These are phyloP conservation scores for Diabrotica undecimpunctata DNA, from an alignment of 1,140 invertebrate species.

Conservation along the genomic window DNA sequence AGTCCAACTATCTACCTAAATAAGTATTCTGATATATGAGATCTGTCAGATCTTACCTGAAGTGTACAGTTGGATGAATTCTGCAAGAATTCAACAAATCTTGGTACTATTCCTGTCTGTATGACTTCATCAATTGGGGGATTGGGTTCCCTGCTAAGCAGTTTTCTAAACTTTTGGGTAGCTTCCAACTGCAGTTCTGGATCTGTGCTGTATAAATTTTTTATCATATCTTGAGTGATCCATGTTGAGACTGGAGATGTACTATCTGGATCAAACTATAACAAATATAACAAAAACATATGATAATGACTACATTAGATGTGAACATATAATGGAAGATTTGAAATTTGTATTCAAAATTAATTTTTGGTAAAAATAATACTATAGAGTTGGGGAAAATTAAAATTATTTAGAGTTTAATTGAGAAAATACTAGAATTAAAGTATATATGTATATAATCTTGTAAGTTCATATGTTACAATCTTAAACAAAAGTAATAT, in stretches of 20 bases:
- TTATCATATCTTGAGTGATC: conserved; percentile 77
- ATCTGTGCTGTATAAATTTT: conserved; percentile 78
- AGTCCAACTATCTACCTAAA: too few relatives aligned
- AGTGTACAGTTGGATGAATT: conserved; percentile 79
- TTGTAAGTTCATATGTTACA: too few relatives aligned
- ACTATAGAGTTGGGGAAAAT: too few relatives aligned
- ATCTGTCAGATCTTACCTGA: conserved; percentile 58
- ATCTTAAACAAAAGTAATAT: too few relatives aligned
- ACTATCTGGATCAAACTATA: conserved; percentile 44
- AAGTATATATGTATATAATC: too few relatives aligned
- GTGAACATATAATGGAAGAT: too few relatives aligned
- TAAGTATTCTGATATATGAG: too few relatives aligned
- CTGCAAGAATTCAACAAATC: conserved; percentile 92
- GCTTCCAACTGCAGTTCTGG: conserved; percentile 79
- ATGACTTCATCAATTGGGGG: conserved; percentile 99
- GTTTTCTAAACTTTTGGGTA: conserved; percentile 92
- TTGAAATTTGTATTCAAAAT: too few relatives aligned
- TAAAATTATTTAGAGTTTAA: too few relatives aligned
- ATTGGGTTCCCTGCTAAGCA: conserved; percentile 93
- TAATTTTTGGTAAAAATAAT: too few relatives aligned
- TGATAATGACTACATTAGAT: not conserved
- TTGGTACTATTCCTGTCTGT: conserved; percentile 89
- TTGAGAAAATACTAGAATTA: too few relatives aligned
- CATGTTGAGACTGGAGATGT: conserved; percentile 44
- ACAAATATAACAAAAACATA: conserved; percentile 17